A percentile compares a stretch with the other conserved stretches of the same genome.
These are phyloP conservation scores for Drosophila conformis DNA, from an alignment of 2,888 invertebrate genomes.

Conservation along the genomic window DNA sequence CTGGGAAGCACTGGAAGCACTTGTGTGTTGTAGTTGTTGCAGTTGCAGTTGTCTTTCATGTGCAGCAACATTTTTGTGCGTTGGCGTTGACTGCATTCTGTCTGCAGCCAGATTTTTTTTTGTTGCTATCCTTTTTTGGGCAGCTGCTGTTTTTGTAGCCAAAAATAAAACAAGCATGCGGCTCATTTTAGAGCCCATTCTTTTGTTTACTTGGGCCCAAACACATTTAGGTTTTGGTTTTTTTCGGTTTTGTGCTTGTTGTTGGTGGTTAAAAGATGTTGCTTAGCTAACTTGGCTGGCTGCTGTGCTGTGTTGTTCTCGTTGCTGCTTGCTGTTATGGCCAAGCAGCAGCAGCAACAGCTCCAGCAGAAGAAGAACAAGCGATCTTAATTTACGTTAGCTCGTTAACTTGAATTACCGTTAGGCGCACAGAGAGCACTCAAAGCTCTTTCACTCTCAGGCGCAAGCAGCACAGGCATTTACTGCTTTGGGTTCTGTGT, in stretches of 20 bases:
- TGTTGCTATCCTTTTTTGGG: slow-evolving; percentile 62
- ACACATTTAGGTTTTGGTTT: slow-evolving; percentile 51
- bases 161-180: slow-evolving; percentile 58
- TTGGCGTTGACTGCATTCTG: slow-evolving; percentile 74
- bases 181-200: slow-evolving; percentile 48
- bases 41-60: slow-evolving; percentile 40
- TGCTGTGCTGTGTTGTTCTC: slow-evolving; percentile 7
- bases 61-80: slow-evolving; percentile 57
- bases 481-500: slow-evolving; percentile 24
- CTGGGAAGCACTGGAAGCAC: slow-evolving; percentile 27
- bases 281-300: slow-evolving; percentile 47
- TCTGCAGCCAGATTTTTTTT: slow-evolving; percentile 25
- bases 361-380: slow-evolving; percentile 56
- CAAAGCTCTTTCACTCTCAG: slow-evolving; percentile 61
- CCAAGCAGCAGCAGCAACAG: slow-evolving; percentile 4
- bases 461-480: slow-evolving; percentile 24
- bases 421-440: slow-evolving; percentile 50
- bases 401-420: slow-evolving; percentile 79
- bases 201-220: slow-evolving; percentile 71
- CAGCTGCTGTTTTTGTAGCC: slow-evolving; percentile 40
- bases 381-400: slow-evolving; percentile 81
- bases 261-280: slow-evolving; percentile 40
- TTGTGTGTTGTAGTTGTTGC: slow-evolving; percentile 35
- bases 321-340: slow-evolving; percentile 26
- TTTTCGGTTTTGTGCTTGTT: not conserved